Evolutionary conservation across 2,888 invertebrate genomes (phyloP), one percentile per base, ranked within the genome.

Genomic region (Odontomyia ornata): DNA sequence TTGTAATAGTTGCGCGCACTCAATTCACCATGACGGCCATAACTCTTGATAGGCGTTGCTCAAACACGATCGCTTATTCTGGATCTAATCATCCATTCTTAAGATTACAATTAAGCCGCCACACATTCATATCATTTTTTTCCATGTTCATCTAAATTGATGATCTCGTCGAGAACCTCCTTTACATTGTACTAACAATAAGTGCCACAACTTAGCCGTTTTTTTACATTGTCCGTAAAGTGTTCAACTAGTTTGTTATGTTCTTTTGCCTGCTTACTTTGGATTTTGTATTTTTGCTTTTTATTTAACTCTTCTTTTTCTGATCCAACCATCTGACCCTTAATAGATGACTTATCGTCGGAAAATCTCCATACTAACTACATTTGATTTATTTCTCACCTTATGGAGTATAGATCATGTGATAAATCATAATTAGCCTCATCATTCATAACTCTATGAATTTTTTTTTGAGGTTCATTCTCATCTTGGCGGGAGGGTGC

Each of bases 391-490:
- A 72, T 72, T 72, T 72, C 56, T 72, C 71, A 56, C 52, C 56
- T 56, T 56, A 56, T 36, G 27, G 36, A 65, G 36, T 65, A 36
- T 27, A 72, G 71, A 72, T 72, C 71, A 52, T 21, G 28, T 56
- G 71, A 72, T 72, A 72, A 72, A 72, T 72, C 71, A 72, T 72
- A 72, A 72, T 72, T 72, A 72, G 56, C 71, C 56, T 72, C 71
- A 72, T 56, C 71, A 72, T 72, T 72, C 71, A 72, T 47, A 72
- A 27, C 11, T 3, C 46, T 21, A 30, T n/a, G 65, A 30, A 21
- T 65, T 36, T 36, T 30, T 36, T 36, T 28, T n/a, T 30, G 15
- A 4, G 30, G 4, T 36, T 30, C 15, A 21, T 65, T n/a, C n/a
- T 36, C 18, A 28, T 36, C 65, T 9, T 3, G 15, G 3, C 52